Conservation (phyloP, 1,140 invertebrate species). For the Anastrepha ludens region DNA sequence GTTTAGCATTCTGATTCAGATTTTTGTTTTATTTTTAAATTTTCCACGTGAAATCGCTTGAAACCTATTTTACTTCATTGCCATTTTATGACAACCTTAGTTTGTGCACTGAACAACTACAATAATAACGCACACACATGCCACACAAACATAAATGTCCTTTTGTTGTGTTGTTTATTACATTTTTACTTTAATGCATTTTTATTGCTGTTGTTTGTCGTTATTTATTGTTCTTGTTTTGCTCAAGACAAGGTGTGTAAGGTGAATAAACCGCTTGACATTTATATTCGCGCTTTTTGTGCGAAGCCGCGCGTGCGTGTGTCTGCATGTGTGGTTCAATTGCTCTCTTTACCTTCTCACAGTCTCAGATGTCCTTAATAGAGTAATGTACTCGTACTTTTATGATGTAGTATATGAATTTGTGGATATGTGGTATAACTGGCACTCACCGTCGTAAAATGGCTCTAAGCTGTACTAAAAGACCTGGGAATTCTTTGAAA, state of each 20-base stretch:
- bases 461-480: no score
- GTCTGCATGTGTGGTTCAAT: background rate
- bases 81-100: conserved; percentile 32
- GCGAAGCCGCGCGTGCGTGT: background rate
- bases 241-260: conserved; percentile 7
- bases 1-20: background rate
- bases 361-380: background rate
- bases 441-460: no score
- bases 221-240: conserved; percentile 25
- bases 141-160: background rate
- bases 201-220: conserved; percentile 37
- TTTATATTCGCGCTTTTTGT: background rate
- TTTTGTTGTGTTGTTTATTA: conserved; percentile 27
- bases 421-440: background rate
- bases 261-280: conserved; percentile 49
- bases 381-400: conserved; percentile 16
- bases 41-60: background rate
- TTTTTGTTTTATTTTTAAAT: background rate
- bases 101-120: conserved; percentile 13
- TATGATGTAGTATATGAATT: background rate
- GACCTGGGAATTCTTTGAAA: no score
- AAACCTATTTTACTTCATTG: conserved; percentile 16
- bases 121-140: background rate
- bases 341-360: background rate
- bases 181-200: conserved; percentile 44